These are phyloP conservation scores for Pangasius larnaudii DNA, from an alignment of 2,797 vertebrate genomes.

Conservation along the genomic window DNA sequence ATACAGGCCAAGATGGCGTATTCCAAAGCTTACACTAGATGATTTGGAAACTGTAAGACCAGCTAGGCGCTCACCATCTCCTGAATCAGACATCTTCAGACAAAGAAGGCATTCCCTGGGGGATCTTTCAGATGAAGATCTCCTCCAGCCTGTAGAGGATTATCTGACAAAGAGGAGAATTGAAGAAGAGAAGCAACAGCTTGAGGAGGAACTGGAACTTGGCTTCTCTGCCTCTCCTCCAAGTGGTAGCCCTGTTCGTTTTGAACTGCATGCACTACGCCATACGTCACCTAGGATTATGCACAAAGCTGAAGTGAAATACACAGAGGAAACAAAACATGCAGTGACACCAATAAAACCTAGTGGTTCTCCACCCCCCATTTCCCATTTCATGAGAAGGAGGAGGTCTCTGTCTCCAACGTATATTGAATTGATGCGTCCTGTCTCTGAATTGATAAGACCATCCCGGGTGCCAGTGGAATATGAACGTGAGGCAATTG, in stretches of 20 bases:
- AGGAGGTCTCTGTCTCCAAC: slow-evolving; percentile 95
- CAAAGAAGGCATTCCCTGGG: slow-evolving; percentile 91
- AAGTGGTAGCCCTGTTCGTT: slow-evolving; percentile 85
- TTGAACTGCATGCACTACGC: slow-evolving; percentile 81
- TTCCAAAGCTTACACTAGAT: slow-evolving; percentile 92
- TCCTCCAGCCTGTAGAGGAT: slow-evolving; percentile 88
- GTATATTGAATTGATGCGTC: slow-evolving; percentile 98
- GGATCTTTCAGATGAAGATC: slow-evolving; percentile 91
- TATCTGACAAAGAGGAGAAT: slow-evolving; percentile 87
- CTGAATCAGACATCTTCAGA: slow-evolving; percentile 86
- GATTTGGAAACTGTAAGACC: slow-evolving; percentile 96
- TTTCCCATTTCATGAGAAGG: slow-evolving; percentile 87
- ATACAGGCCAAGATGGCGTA: slow-evolving; percentile 95
- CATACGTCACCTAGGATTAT: slow-evolving; percentile 64
- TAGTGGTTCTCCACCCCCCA: slow-evolving; percentile 76
- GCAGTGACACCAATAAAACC: slow-evolving; percentile 75
- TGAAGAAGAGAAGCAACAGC: slow-evolving; percentile 87
- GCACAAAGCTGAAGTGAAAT: slow-evolving; percentile 61
- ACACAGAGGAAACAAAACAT: slow-evolving; percentile 78
- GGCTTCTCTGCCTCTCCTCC: slow-evolving; percentile 97
- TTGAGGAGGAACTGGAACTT: slow-evolving; percentile 95
- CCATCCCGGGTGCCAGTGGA: slow-evolving; percentile 70
- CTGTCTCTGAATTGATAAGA: slow-evolving; percentile 92
- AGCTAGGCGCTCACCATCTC: slow-evolving; percentile 86
- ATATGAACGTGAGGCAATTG: slow-evolving; percentile 74